Evolutionary conservation across 2,888 invertebrate genomes (phyloP), one percentile per base, ranked within the genome.

Genomic region (Charanyca ferruginea): DNA sequence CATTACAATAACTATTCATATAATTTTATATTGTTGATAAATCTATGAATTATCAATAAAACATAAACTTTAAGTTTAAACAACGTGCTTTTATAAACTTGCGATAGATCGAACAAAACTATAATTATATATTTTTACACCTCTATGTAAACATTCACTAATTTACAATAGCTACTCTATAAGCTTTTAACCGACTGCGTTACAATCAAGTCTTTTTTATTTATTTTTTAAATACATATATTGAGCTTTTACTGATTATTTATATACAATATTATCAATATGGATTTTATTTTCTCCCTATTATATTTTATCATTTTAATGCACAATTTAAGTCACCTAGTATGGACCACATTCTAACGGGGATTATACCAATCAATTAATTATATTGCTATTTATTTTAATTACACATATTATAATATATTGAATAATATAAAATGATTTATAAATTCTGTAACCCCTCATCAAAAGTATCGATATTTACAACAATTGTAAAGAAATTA

Each of bases 311-410:
- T 87, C 81, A 88, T 85, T 73, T 94, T 95, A 95, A 94, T 94
- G 93, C 94, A 94, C 93, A 90, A 90, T 91, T 94, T 95, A 95
- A 95, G 94, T 95, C 94, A 94, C 94, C 93, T 95, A 94, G 86
- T 90, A 92, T 95, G 95, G 95, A 95, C 95, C 95, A 92, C 95
- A 87, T 91, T 92, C 94, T 94, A 95, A 92, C 83, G 88, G 93
- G 88, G 83, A 87, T 86, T 79, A 83, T 82, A 77, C 32, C 70
- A 77, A 73, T 81, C n/a, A 76, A 65, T 60, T 45, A 23, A 18
- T 64, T 73, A 66, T 52, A 69, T 49, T 51, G 58, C 57, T 62
- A 38, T 67, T 63, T 63, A 65, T 73, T 68, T 70, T 70, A 62
- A 74, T 58, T 61, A 69, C 28, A 28, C 11, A 28, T 77, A 76